Percentiles rank a stretch among this genome's conserved stretches.
phyloP scores from a whole-genome alignment of 2,113 vertebrate genomes.

The Apodemus sylvaticus region DNA sequence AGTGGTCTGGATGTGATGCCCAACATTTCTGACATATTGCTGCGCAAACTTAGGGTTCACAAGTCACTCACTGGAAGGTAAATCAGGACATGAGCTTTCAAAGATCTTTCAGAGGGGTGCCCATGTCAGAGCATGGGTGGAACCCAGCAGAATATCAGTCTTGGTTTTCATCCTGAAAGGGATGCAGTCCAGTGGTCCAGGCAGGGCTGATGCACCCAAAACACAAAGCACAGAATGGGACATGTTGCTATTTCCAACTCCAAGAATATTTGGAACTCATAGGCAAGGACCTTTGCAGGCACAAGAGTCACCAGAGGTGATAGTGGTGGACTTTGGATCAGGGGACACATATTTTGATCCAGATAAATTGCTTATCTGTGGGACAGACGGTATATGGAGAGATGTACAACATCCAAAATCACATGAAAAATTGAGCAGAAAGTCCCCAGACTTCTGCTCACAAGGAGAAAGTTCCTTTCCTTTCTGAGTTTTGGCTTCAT shows the following conservation, averaged over 20 bases:
- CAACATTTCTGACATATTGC: constrained; percentile 95
- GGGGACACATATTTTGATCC: neutral
- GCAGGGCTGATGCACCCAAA: neutral
- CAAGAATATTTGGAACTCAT: neutral
- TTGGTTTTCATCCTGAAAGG: neutral
- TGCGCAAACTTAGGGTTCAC: constrained; percentile 95
- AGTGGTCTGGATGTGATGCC: constrained; percentile 93
- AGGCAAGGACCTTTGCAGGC: neutral
- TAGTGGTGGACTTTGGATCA: neutral
- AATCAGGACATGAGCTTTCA: constrained; percentile 33
- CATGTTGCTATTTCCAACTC: neutral
- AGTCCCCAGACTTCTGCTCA: neutral
- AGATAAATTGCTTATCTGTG: neutral
- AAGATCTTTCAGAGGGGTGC: neutral
- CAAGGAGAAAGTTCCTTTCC: neutral
- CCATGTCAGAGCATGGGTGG: neutral
- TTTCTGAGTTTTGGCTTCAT: neutral
- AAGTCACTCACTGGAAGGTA: constrained; percentile 94
- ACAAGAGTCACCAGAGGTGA: neutral
- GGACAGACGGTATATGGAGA: neutral
- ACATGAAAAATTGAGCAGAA: neutral
- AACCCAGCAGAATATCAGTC: neutral
- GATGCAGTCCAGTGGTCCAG: neutral
- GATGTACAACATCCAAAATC: neutral
- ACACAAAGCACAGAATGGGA: neutral